Base-by-base conservation (phyloP, 2,888 invertebrate species). In the Hypomecis punctinalis region DNA sequence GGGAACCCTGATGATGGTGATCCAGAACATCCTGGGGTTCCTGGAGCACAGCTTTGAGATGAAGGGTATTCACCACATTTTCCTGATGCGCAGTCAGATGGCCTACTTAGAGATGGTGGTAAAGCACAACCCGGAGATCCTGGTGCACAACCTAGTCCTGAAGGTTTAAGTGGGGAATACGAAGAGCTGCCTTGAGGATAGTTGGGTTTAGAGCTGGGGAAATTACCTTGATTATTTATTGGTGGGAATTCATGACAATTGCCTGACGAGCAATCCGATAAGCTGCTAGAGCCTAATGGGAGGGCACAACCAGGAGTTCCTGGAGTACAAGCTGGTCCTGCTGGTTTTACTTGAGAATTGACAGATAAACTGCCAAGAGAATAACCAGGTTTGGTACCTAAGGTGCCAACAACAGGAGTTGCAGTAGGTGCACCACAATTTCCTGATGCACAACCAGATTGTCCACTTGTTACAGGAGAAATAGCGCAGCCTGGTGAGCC, bases 221-320 rank as follows among this genome's bases (percentile, higher is more conserved):
- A 23, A 6, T 13, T n/a, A 23, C 37, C 45, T 56, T 56, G 37
- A 6, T 47, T 46, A 0, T 46, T 47, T 11, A 39, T 13, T 11
- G 56, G 47, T 9, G 39, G 39, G 23, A 56, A 56, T 56, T 56
- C 56, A 47, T 47, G 23, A 39, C 56, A 56, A 10, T 56, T 35
- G 0, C 56, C 46, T n/a, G 56, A 56, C 5, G 39, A 5, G 11
- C 56, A 56, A 46, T 37, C 39, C 1, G 39, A 36, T 56, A 36
- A n/a, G 6, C 7, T 39, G n/a, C 39, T 40, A n/a, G 56, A 47
- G 39, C 10, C n/a, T 40, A 47, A 39, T 6, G 56, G 56, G 11
- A 56, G 47, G 23, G 35, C 9, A 43, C 63, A 64, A 35, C 55
- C 59, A 6, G 45, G 45, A n/a, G 47, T 58, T 23, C 63, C 63